phyloP scores from a whole-genome alignment of 2,797 vertebrate species.

The Botia kubotai region DNA sequence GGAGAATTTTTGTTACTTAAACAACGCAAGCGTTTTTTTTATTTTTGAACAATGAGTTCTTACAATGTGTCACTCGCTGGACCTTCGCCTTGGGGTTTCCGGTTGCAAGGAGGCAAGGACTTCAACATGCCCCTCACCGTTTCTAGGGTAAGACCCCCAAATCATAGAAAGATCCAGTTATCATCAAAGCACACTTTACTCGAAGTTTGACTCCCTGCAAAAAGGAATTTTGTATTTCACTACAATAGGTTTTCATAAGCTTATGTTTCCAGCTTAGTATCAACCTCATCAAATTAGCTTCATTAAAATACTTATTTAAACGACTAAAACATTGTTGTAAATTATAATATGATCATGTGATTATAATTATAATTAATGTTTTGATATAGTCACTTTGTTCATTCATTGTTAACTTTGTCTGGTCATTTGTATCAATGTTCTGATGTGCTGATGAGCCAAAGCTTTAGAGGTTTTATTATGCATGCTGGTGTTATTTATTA shows the following conservation, averaged over 20 bases:
- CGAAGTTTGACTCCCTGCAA: background rate
- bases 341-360: background rate
- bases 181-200: background rate
- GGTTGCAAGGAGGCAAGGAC: conserved; percentile 96
- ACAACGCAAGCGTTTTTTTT: conserved; percentile 14
- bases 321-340: no score
- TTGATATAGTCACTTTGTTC: background rate
- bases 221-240: background rate
- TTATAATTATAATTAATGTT: background rate
- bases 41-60: conserved; percentile 81
- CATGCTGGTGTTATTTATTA: background rate
- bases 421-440: background rate
- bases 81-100: conserved; percentile 96
- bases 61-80: conserved; percentile 90
- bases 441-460: background rate
- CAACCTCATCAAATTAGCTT: background rate
- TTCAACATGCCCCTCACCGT: conserved; percentile 99
- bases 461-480: background rate
- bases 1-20: conserved; percentile 56
- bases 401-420: background rate
- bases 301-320: background rate
- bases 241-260: background rate
- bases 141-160: conserved; percentile 85
- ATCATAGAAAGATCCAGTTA: background rate
- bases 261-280: background rate